A percentile compares a stretch with the other conserved stretches of the same genome.
phyloP scores from a whole-genome alignment of 64 coral and sea anemone species.

The Cladopsammia gracilis region DNA sequence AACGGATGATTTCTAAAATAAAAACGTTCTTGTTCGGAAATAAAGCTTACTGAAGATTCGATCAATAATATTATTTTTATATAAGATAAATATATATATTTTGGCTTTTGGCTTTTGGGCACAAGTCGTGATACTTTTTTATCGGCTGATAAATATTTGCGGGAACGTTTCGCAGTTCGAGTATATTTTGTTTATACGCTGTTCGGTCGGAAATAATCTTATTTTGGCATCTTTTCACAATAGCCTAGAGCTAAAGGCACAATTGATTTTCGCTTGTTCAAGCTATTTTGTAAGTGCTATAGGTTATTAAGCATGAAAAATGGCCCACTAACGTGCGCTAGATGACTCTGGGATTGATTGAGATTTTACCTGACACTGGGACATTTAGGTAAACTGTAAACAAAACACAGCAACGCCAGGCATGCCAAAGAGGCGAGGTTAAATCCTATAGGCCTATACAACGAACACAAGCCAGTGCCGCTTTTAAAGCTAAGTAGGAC shows the following conservation, averaged over 20 bases:
- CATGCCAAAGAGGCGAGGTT: neutral
- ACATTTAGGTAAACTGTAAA: neutral
- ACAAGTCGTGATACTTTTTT: too few relatives aligned
- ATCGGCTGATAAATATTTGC: too few relatives aligned
- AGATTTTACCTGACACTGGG: neutral
- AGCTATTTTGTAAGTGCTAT: neutral
- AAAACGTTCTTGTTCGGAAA: too few relatives aligned
- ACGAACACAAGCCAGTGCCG: neutral
- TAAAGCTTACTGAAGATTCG: too few relatives aligned
- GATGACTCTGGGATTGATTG: neutral
- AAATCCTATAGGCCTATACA: neutral
- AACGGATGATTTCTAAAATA: too few relatives aligned
- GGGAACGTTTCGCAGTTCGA: too few relatives aligned
- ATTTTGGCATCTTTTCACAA: neutral
- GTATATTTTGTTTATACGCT: too few relatives aligned
- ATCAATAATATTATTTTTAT: too few relatives aligned
- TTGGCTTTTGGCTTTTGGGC: too few relatives aligned
- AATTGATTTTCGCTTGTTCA: neutral
- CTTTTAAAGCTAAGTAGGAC: slow-evolving; percentile 2
- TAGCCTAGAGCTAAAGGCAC: neutral
- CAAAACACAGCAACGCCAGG: neutral
- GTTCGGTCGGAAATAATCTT: too few relatives aligned
- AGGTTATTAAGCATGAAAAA: neutral
- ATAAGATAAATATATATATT: too few relatives aligned
- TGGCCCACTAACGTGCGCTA: neutral